phyloP scores from a whole-genome alignment of 2,113 vertebrate genomes.

The Spea bombifrons region DNA sequence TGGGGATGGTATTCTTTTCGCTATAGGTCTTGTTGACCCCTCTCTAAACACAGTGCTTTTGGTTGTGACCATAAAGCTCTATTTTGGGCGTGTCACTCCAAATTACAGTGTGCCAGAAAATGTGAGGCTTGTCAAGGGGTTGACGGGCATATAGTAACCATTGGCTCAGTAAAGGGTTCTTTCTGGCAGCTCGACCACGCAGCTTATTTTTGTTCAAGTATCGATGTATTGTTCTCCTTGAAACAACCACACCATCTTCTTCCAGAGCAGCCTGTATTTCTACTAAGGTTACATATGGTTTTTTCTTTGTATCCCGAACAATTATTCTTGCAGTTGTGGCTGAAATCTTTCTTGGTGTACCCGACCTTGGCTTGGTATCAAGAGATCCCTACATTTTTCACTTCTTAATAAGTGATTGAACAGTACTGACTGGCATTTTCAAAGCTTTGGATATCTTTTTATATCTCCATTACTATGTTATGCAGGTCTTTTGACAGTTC shows the following conservation, averaged over 20 bases:
- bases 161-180: too few species aligned
- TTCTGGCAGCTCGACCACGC: background rate
- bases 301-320: background rate
- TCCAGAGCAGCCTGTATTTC: slow-evolving; percentile 9
- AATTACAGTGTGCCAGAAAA: slow-evolving; percentile 1
- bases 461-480: too few species aligned
- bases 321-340: background rate
- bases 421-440: too few species aligned
- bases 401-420: too few species aligned
- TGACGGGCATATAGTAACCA: background rate
- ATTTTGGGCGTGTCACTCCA: background rate
- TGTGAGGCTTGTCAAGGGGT: background rate
- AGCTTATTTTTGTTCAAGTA: slow-evolving; percentile 4
- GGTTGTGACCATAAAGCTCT: background rate
- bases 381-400: too few species aligned
- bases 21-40: background rate
- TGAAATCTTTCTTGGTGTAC: background rate
- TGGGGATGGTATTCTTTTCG: too few species aligned
- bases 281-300: background rate
- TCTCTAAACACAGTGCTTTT: background rate
- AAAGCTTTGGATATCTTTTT: too few species aligned
- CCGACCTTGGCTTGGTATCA: too few species aligned
- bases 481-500: too few species aligned
- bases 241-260: background rate
- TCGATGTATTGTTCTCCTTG: background rate